Evolutionary conservation across 1,140 invertebrate genomes (phyloP).

Genomic region (Harlomillsia oculata): DNA sequence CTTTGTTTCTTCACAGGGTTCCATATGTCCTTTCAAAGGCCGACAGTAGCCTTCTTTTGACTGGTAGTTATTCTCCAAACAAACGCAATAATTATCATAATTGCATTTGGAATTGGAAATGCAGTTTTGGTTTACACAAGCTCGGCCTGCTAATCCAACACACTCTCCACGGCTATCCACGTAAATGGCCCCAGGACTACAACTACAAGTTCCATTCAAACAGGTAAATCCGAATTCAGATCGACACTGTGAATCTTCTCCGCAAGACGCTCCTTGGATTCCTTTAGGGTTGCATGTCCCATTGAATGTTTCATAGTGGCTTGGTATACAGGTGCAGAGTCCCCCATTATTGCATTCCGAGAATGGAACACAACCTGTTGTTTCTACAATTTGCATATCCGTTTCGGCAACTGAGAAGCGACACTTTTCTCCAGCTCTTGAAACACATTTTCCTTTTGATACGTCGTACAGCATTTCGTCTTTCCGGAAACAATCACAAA

Average conservation of each 20-base stretch:
- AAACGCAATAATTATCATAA: not conserved
- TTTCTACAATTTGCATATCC: not conserved
- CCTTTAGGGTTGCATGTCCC: not conserved
- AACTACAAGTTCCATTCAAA: not conserved
- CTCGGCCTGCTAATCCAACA: not conserved
- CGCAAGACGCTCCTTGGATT: not conserved
- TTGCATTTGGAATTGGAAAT: not conserved
- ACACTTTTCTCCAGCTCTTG: constrained; percentile 6
- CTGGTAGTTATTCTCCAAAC: not conserved
- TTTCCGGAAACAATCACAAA: constrained; percentile 5
- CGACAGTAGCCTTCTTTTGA: not conserved
- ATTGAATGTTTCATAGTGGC: not conserved
- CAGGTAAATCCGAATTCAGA: not conserved
- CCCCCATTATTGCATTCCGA: not conserved
- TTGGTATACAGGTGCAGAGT: not conserved
- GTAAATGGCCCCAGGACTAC: not conserved
- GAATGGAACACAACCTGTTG: not conserved
- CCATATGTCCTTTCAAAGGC: not conserved
- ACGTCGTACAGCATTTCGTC: constrained; percentile 2
- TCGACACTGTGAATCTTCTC: not conserved
- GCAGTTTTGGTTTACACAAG: not conserved
- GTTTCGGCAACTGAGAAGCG: not conserved
- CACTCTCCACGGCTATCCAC: not conserved
- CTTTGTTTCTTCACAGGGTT: not conserved
- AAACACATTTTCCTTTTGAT: not conserved